Evolutionary conservation across 2,113 vertebrate species (phyloP), one percentile per base, ranked within the genome.

Genomic region (Drymodes brunneopygia): DNA sequence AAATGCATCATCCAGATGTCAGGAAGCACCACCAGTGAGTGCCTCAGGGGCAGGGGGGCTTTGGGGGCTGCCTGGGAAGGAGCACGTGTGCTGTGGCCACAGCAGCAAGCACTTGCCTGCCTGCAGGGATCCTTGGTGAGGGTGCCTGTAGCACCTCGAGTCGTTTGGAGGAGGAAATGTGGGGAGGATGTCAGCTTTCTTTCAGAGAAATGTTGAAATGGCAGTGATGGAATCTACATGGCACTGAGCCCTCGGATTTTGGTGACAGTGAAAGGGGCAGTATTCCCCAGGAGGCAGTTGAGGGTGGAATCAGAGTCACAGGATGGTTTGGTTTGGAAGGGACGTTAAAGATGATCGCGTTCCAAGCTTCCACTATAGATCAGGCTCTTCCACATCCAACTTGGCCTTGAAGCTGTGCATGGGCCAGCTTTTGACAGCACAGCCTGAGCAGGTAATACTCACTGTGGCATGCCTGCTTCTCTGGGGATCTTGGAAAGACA

Each of bases 1-100:
- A 99, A 99, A 97, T 99, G 99, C 94, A 99, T 99, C 90, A 99
- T 99, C 93, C 99, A 99, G 98, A 99, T 99, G 99, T 97, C 99
- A 0, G 99, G 99, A 61, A 99, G 98, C 98, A 99, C 99, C 87
- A 99, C 99, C 78, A 99, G 99, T 99, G 97, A 99, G 99, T 99
- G 96, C 15, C 4, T 36, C 1, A 0, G 57, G 73, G 56, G 21
- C 12, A 15, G 38, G 12, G 50, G 65, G 70, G n/a, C 15, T 57
- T 21, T 36, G 78, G 44, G 38, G 23, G 65, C 51, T 90, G 64
- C 50, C 17, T 2, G 16, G 60, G 29, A 11, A 47, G 75, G 8
- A 38, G n/a, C 2, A 1, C 0, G 2, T 1, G 1, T 10, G 45
- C 23, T 48, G 18, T 5, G 24, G 44, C 19, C 2, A 0, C 33